phyloP scores from a whole-genome alignment of 2,113 vertebrate genomes.

The Dermatemys mawii region DNA sequence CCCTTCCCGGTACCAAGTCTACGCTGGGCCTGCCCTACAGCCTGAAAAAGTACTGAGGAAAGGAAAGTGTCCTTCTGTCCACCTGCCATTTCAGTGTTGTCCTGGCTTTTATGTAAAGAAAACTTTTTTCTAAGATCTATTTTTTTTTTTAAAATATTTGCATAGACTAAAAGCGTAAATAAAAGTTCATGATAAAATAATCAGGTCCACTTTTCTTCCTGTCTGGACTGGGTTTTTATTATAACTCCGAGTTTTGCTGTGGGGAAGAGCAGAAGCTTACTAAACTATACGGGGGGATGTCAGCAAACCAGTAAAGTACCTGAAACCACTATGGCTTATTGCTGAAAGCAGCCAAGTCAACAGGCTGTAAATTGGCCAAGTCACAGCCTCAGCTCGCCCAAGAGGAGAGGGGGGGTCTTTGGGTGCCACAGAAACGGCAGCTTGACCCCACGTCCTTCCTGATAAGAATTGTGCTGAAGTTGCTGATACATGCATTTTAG shows the following conservation, averaged over 20 bases:
- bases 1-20: conserved; percentile 51
- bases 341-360: no score
- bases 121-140: not conserved
- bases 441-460: no score
- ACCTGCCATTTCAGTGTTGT: accelerated
- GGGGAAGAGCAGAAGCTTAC: not conserved
- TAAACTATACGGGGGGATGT: no score
- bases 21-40: conserved; percentile 35
- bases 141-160: not conserved
- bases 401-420: no score
- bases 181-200: not conserved
- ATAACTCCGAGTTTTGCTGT: not conserved
- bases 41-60: conserved; percentile 62
- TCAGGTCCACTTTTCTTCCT: not conserved
- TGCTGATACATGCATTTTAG: no score
- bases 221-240: not conserved
- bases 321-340: no score
- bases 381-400: no score
- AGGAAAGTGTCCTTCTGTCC: accelerated
- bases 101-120: not conserved
- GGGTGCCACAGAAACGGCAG: no score
- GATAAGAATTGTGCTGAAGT: no score
- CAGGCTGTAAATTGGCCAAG: no score
- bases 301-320: no score
- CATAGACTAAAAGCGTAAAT: not conserved